phyloP scores from a whole-genome alignment of 2,113 vertebrate genomes.

The Paedocypris sp. region DNA sequence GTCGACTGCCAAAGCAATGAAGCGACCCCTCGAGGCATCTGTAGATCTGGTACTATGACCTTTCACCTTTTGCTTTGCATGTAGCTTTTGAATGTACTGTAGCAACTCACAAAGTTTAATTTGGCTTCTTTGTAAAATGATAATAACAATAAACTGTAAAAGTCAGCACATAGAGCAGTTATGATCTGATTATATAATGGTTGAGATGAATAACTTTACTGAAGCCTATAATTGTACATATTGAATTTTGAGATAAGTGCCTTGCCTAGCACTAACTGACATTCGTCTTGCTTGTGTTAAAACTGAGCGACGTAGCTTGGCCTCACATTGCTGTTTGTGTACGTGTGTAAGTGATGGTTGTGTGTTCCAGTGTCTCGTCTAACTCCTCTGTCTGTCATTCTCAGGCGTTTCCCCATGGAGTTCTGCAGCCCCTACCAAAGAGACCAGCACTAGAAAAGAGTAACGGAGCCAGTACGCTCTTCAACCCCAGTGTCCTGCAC shows the following conservation, averaged over 20 bases:
- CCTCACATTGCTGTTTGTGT: background rate
- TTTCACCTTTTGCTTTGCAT: constrained; percentile 99
- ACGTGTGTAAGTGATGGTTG: background rate
- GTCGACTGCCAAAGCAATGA: constrained; percentile 99
- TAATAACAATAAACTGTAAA: constrained; percentile 60
- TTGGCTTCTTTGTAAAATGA: constrained; percentile 71
- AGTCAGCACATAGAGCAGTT: constrained; percentile 46
- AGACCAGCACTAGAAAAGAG: constrained; percentile 96
- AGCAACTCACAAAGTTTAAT: constrained; percentile 93
- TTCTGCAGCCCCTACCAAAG: constrained; percentile 98
- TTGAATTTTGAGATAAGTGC: background rate
- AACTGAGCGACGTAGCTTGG: background rate
- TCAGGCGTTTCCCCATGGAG: constrained; percentile 88
- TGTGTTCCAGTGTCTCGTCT: too few species aligned
- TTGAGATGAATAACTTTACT: too few species aligned
- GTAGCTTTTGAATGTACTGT: constrained; percentile 92
- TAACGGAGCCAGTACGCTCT: constrained; percentile 81
- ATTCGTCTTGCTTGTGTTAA: background rate
- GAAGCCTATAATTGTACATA: background rate
- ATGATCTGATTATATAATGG: too few species aligned
- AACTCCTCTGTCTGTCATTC: constrained; percentile 37
- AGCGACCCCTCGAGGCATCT: constrained; percentile 99
- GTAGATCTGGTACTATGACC: constrained; percentile 99
- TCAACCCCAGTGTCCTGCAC: constrained; percentile 94
- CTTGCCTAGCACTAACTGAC: background rate